phyloP scores from a whole-genome alignment of 2,888 invertebrate genomes.

The Hemaris fuciformis region DNA sequence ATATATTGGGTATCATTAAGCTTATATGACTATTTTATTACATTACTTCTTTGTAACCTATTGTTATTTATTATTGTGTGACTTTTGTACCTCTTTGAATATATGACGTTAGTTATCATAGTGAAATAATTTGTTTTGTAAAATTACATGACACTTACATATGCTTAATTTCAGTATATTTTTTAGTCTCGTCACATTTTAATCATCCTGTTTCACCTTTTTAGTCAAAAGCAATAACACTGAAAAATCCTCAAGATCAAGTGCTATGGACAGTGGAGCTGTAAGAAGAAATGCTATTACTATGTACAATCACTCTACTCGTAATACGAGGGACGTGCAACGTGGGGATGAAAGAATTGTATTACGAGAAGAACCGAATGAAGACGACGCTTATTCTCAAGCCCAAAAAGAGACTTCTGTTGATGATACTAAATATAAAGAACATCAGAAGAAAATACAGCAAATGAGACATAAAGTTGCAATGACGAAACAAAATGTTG shows the following conservation, averaged over 20 bases:
- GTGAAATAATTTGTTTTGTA: too few species aligned
- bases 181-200: background rate
- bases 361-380: slow-evolving; percentile 43
- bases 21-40: too few species aligned
- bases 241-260: slow-evolving; percentile 38
- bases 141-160: too few species aligned
- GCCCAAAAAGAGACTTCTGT: slow-evolving; percentile 54
- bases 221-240: slow-evolving; percentile 36
- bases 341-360: slow-evolving; percentile 47
- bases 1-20: too few species aligned
- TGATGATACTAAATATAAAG: slow-evolving; percentile 32
- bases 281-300: slow-evolving; percentile 53
- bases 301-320: slow-evolving; percentile 65
- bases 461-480: slow-evolving; percentile 62
- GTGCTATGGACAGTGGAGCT: slow-evolving; percentile 27
- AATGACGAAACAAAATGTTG: slow-evolving; percentile 84
- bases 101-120: too few species aligned
- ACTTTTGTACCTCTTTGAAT: too few species aligned
- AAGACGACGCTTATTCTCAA: slow-evolving; percentile 67
- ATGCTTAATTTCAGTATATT: too few species aligned
- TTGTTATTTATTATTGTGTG: too few species aligned
- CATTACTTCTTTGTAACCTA: too few species aligned
- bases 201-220: background rate
- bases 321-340: slow-evolving; percentile 50
- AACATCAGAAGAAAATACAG: slow-evolving; percentile 47